Evolutionary conservation across 2,113 vertebrate genomes (phyloP).

Genomic region (Onychostoma macrolepis): DNA sequence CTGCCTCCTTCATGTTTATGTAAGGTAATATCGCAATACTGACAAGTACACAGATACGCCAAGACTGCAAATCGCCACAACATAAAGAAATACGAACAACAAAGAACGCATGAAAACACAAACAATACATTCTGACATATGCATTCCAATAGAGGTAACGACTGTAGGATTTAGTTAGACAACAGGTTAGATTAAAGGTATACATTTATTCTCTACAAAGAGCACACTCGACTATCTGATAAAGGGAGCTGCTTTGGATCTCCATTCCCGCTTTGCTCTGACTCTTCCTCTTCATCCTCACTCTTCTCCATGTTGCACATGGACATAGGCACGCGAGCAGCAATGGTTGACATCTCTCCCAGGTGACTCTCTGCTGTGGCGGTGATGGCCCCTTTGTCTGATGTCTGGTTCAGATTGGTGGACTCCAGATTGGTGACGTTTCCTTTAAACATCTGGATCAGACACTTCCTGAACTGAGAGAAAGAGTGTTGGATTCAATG

Average conservation of each 20-base stretch:
- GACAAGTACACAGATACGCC: not conserved
- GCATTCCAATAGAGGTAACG: not conserved
- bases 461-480: conserved; percentile 63
- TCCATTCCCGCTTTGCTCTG: conserved; percentile 35
- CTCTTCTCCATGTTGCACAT: conserved; percentile 41
- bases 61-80: conserved; percentile 21
- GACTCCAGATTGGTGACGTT: conserved; percentile 42
- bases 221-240: conserved; percentile 43
- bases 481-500: not conserved
- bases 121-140: not conserved
- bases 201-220: conserved; percentile 48
- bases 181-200: not conserved
- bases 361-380: conserved; percentile 54
- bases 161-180: not conserved
- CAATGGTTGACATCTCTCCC: conserved; percentile 61
- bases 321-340: conserved; percentile 56
- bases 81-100: conserved; percentile 5
- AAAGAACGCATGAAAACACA: not conserved
- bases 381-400: conserved; percentile 48
- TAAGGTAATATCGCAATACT: not conserved
- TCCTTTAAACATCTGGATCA: conserved; percentile 64
- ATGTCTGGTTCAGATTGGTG: conserved; percentile 55
- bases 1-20: not conserved
- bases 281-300: conserved; percentile 46
- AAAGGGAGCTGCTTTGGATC: conserved; percentile 35